Percentiles rank a stretch among this genome's conserved stretches.
Conservation (phyloP, 1,140 invertebrate genomes). For the Asobara japonica region DNA sequence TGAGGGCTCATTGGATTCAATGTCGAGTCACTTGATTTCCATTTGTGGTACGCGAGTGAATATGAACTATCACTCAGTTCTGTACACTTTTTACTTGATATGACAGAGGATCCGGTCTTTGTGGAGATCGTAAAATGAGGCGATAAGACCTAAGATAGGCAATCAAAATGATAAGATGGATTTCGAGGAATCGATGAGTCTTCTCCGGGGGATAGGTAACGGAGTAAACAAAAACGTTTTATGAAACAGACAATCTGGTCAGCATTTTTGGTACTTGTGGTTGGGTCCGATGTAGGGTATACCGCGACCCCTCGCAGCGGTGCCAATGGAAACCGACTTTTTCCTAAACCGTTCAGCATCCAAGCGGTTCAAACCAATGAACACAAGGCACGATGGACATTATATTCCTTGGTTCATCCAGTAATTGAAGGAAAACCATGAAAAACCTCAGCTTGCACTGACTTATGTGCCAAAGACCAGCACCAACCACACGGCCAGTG, state of each 20-base stretch:
- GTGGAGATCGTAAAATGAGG: background rate
- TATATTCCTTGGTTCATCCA: too few relatives aligned
- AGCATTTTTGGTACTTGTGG: too few relatives aligned
- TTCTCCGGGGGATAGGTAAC: background rate
- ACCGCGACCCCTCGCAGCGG: too few relatives aligned
- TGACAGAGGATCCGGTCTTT: background rate
- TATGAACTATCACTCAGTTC: background rate
- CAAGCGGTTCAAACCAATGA: too few relatives aligned
- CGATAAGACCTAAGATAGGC: background rate
- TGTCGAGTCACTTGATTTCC: background rate
- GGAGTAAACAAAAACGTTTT: background rate
- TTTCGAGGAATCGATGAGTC: background rate
- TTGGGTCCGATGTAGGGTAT: too few relatives aligned
- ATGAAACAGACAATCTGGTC: too few relatives aligned
- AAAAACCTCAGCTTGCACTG: too few relatives aligned
- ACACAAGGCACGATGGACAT: too few relatives aligned
- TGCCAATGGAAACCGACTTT: too few relatives aligned
- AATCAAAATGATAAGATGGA: background rate
- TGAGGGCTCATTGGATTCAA: background rate
- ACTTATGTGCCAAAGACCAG: conserved; percentile 14
- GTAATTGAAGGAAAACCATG: too few relatives aligned
- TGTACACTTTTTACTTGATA: background rate
- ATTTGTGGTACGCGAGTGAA: background rate
- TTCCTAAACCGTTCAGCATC: too few relatives aligned
- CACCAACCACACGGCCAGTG: too few relatives aligned